Conservation (phyloP, 2,797 vertebrate genomes). For the Phataginus tricuspis region DNA sequence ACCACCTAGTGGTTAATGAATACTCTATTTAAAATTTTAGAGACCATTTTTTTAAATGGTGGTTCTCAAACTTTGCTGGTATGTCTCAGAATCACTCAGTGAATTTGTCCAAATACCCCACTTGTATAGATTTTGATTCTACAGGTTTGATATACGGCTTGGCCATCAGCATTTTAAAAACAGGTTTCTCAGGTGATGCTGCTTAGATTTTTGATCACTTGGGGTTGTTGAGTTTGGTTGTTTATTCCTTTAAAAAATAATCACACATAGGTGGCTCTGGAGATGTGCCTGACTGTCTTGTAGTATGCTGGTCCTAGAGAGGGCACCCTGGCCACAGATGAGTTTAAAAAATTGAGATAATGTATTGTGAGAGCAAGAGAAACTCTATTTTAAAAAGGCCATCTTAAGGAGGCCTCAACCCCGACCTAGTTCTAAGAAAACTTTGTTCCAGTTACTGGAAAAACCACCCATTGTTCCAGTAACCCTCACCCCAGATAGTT, state of each 20-base stretch:
- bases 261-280: not conserved
- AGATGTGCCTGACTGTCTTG: not conserved
- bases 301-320: not conserved
- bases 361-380: not conserved
- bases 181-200: not conserved
- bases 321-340: not conserved
- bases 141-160: not conserved
- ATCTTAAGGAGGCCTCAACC: no score
- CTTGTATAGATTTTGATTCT: not conserved
- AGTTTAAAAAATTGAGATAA: not conserved
- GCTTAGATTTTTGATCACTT: not conserved
- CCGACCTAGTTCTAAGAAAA: no score
- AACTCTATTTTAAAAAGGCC: no score
- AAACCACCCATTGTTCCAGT: no score
- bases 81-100: not conserved
- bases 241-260: not conserved
- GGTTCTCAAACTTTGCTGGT: not conserved
- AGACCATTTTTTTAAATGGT: not conserved
- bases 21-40: not conserved
- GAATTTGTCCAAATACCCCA: not conserved
- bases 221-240: not conserved
- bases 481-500: no score
- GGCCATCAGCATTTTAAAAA: not conserved
- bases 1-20: slow-evolving; percentile 71
- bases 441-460: no score